These are phyloP conservation scores for Lepisosteus oculatus DNA, from an alignment of 2,113 vertebrate genomes.

Conservation along the genomic window DNA sequence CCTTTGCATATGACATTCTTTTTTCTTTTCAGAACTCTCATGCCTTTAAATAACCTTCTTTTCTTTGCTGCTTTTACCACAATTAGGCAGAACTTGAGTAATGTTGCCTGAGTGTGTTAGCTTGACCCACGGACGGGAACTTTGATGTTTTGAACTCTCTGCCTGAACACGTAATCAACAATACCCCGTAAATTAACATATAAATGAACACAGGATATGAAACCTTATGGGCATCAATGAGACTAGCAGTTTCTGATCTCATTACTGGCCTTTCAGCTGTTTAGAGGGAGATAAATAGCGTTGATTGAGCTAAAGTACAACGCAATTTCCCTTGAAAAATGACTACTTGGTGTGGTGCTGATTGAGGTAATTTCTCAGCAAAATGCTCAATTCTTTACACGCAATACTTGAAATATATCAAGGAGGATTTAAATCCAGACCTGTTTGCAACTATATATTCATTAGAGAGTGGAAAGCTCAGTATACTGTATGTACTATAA, in stretches of 20 bases:
- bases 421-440: no score
- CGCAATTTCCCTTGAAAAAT: constrained; percentile 48
- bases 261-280: constrained; percentile 54
- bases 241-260: constrained; percentile 45
- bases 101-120: background rate
- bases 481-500: no score
- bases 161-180: constrained; percentile 43
- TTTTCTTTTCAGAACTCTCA: constrained; percentile 9
- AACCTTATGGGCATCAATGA: constrained; percentile 41
- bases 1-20: background rate
- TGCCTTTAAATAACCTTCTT: background rate
- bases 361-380: no score
- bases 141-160: constrained; percentile 4
- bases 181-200: constrained; percentile 24
- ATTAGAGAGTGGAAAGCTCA: no score
- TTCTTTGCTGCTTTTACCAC: constrained; percentile 8
- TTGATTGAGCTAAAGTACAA: constrained; percentile 53
- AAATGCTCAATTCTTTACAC: no score
- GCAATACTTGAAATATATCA: no score
- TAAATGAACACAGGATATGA: constrained; percentile 40
- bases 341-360: background rate
- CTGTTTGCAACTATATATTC: no score
- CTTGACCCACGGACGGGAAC: background rate
- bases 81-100: background rate
- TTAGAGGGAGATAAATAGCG: constrained; percentile 62